Base-by-base conservation (phyloP, 2,113 vertebrate species). In the Myiozetetes cayanensis region DNA sequence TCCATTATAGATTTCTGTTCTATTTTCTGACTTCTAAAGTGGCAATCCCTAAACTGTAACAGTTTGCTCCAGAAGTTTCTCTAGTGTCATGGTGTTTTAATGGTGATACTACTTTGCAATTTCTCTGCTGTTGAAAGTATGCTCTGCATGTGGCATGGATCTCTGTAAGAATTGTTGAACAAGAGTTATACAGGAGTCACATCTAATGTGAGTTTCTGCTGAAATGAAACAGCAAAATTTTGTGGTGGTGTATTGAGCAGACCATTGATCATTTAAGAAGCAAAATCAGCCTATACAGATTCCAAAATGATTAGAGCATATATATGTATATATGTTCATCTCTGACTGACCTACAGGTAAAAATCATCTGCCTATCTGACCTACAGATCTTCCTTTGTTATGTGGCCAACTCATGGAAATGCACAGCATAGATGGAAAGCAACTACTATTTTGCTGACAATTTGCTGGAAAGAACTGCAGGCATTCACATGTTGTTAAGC, bases 401-500 rank as follows among this genome's bases (percentile, higher is more conserved):
- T 6, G 33, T 33, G 33, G 43, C 79, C 83, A 74, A 1, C 37
- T 76, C 52, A 52, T 0, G 0, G 46, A 93, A 77, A 85, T 21
- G 16, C 52, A 83, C 16, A 78, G 65, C 27, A 71, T 49, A 85
- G 39, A 84, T 73, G 66, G 61, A 92, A 93, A n/a, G 75, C 91
- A 94, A 86, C 90, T 56, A 76, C 73, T 68, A 75, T 96, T 97
- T 96, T 97, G 96, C 96, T 97, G 96, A 97, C 78, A 52, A 50
- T 92, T 93, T 94, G 20, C 58, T 93, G 66, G 73, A 61, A 84
- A 84, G 49, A 92, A 81, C 80, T 55, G 30, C 10, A 72, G 55
- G 35, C 43, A 80, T 50, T 58, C 47, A 66, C 18, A 11, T 17
- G 3, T 13, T 83, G 33, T 30, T 85, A 84, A 61, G 22, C 33